These are phyloP conservation scores for Mimachlamys varia DNA, from an alignment of 2,888 invertebrate genomes.

Conservation along the genomic window DNA sequence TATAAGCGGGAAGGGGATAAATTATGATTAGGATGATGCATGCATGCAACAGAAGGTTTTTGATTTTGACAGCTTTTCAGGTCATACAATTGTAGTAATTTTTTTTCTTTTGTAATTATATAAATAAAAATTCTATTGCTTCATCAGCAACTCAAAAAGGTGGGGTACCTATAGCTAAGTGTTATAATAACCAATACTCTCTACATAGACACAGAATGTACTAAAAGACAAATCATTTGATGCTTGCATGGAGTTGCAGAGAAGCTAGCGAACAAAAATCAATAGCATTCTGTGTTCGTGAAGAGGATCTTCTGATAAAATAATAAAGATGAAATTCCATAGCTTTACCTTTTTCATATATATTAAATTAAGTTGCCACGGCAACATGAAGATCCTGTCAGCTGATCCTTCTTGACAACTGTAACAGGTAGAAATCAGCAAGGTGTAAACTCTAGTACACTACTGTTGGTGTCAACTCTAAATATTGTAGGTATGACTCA, in stretches of 20 bases:
- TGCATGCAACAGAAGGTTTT: too few relatives aligned
- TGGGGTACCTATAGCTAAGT: too few relatives aligned
- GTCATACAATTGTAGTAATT: too few relatives aligned
- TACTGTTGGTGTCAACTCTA: too few relatives aligned
- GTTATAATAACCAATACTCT: too few relatives aligned
- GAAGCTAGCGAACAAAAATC: constrained; percentile 12
- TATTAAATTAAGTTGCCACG: neutral
- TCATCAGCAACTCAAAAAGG: neutral
- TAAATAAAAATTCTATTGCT: neutral
- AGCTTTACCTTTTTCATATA: neutral
- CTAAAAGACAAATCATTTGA: constrained; percentile 17
- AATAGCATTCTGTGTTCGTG: neutral
- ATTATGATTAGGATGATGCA: too few relatives aligned
- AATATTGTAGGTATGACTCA: too few relatives aligned
- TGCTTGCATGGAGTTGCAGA: neutral
- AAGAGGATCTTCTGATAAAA: neutral
- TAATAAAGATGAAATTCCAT: neutral
- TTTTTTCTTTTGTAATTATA: neutral
- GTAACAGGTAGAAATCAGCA: too few relatives aligned
- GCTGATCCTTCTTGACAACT: neutral
- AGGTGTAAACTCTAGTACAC: too few relatives aligned
- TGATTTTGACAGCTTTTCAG: too few relatives aligned
- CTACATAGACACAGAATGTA: neutral
- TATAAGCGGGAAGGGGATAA: too few relatives aligned
- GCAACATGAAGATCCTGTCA: neutral